Conservation (phyloP, 2,797 vertebrate genomes). For the Phyllotis vaccarum region DNA sequence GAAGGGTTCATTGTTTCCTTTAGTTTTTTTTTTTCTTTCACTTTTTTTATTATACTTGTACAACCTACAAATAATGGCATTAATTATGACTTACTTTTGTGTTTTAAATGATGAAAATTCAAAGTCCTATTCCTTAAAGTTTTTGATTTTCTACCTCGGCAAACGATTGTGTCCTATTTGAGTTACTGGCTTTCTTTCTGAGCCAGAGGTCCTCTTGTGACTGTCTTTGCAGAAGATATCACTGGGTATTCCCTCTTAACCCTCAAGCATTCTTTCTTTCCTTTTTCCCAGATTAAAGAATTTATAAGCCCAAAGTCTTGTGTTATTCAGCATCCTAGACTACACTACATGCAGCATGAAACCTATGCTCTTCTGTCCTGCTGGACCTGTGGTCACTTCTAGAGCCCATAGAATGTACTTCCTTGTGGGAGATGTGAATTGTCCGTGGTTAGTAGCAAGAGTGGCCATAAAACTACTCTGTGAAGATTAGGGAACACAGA, state of each 20-base stretch:
- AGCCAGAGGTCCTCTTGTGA: not conserved
- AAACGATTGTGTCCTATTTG: not conserved
- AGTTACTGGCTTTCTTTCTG: not conserved
- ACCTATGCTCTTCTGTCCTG: not conserved
- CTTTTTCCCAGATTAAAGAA: not conserved
- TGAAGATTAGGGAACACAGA: accelerated
- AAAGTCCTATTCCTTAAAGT: not conserved
- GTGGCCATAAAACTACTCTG: not conserved
- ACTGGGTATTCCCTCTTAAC: too few relatives aligned
- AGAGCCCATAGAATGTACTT: not conserved
- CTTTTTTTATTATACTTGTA: not conserved
- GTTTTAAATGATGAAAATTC: not conserved
- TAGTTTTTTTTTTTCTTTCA: not conserved
- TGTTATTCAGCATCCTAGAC: too few relatives aligned
- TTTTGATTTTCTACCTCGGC: not conserved
- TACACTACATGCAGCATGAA: not conserved
- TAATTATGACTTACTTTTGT: not conserved
- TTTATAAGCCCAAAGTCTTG: not conserved
- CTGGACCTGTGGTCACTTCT: not conserved
- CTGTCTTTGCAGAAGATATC: not conserved
- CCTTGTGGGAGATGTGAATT: not conserved
- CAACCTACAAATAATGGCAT: not conserved
- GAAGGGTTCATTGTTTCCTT: not conserved
- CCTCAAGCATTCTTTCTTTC: not conserved
- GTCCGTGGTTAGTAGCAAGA: not conserved